Evolutionary conservation across 1,140 invertebrate species (phyloP).

Genomic region (Nasonia vitripennis): DNA sequence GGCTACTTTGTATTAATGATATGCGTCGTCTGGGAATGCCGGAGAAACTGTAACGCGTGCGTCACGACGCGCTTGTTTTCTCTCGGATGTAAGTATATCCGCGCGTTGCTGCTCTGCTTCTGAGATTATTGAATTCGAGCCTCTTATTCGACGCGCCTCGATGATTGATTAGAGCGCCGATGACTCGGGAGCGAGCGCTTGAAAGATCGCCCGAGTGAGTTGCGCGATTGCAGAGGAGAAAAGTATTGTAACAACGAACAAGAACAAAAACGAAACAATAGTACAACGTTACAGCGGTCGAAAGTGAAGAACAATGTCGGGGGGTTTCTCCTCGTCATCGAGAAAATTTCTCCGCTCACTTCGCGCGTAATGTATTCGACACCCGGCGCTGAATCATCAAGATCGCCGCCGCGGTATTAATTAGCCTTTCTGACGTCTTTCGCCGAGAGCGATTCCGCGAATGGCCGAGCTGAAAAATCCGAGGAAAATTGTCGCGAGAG

Average conservation of each 20-base stretch:
- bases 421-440: constrained; percentile 7
- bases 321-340: too few relatives aligned
- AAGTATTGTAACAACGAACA: too few relatives aligned
- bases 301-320: too few relatives aligned
- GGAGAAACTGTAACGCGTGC: neutral
- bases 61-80: neutral
- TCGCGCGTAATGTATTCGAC: too few relatives aligned
- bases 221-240: too few relatives aligned
- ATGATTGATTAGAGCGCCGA: neutral
- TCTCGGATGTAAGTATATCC: neutral
- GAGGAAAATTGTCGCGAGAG: too few relatives aligned
- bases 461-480: neutral
- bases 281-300: too few relatives aligned
- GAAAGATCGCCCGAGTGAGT: too few relatives aligned
- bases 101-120: neutral
- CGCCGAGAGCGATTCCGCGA: neutral
- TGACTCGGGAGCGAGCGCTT: too few relatives aligned
- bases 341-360: too few relatives aligned
- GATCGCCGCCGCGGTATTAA: neutral
- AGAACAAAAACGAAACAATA: too few relatives aligned
- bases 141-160: neutral
- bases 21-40: neutral
- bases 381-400: constrained; percentile 2
- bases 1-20: neutral
- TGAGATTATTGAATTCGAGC: neutral